phyloP scores from a whole-genome alignment of 2,113 vertebrate genomes.

The Psittacula cyanocephala region DNA sequence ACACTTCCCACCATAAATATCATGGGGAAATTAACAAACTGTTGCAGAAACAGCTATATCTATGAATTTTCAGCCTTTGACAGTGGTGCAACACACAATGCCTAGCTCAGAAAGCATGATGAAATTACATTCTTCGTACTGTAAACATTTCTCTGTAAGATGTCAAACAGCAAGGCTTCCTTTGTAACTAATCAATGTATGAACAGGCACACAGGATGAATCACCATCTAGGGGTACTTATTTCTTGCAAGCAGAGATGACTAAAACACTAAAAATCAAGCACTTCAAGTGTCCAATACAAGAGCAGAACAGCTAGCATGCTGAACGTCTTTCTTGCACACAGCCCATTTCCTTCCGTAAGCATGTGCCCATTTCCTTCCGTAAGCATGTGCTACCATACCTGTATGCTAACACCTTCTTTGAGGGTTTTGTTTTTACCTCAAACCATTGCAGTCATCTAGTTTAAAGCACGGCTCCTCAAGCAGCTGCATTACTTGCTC shows the following conservation, averaged over 20 bases:
- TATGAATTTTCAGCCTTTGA: background rate
- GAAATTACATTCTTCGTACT: background rate
- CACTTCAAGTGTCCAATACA: background rate
- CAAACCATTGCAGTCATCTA: background rate
- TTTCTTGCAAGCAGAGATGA: background rate
- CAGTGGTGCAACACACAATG: background rate
- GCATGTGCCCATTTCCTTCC: fast-evolving
- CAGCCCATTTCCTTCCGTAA: background rate
- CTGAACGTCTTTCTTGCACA: background rate
- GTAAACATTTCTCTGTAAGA: background rate
- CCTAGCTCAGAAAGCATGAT: background rate
- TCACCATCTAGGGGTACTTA: background rate
- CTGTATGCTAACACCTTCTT: background rate
- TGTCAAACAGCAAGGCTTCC: background rate
- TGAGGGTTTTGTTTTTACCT: background rate
- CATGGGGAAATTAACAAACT: slow-evolving; percentile 36
- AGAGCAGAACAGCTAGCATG: background rate
- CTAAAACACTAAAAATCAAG: background rate
- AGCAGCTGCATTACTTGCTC: background rate
- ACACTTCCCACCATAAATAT: slow-evolving; percentile 58
- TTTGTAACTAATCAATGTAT: background rate
- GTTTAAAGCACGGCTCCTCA: background rate
- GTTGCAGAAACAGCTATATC: slow-evolving; percentile 20
- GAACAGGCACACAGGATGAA: background rate
- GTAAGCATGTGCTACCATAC: fast-evolving